phyloP scores from a whole-genome alignment of 2,888 invertebrate genomes.

The Byasa hedistus region DNA sequence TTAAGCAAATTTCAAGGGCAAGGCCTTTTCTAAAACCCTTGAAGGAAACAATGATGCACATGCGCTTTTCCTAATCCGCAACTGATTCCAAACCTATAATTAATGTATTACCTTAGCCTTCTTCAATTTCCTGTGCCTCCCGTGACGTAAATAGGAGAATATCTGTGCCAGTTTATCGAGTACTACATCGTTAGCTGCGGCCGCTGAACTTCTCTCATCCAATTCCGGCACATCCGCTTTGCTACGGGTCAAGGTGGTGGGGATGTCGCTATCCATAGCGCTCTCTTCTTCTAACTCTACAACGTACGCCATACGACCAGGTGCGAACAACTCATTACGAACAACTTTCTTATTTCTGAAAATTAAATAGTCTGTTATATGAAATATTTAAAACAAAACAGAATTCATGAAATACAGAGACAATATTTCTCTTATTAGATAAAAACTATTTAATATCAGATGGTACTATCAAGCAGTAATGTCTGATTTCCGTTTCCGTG shows the following conservation, averaged over 20 bases:
- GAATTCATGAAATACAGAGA: no score
- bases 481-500: no score
- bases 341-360: slow-evolving; percentile 85
- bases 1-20: no score
- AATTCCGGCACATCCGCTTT: slow-evolving; percentile 92
- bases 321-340: slow-evolving; percentile 94
- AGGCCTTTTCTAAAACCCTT: no score
- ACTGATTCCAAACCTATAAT: not conserved
- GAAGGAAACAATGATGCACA: no score
- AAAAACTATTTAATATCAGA: not conserved
- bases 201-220: slow-evolving; percentile 74
- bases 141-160: slow-evolving; percentile 94
- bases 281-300: slow-evolving; percentile 95
- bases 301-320: slow-evolving; percentile 98
- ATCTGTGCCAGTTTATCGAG: slow-evolving; percentile 99
- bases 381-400: no score
- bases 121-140: slow-evolving; percentile 87
- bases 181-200: slow-evolving; percentile 88
- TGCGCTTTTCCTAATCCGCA: no score
- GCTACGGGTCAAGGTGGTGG: slow-evolving; percentile 95
- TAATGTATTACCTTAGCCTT: slow-evolving; percentile 79
- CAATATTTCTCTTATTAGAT: not conserved
- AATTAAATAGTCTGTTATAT: not conserved
- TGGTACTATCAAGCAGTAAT: no score
- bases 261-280: slow-evolving; percentile 88